Base-by-base conservation (phyloP, 2,888 invertebrate species). In the Girardia tigrina region DNA sequence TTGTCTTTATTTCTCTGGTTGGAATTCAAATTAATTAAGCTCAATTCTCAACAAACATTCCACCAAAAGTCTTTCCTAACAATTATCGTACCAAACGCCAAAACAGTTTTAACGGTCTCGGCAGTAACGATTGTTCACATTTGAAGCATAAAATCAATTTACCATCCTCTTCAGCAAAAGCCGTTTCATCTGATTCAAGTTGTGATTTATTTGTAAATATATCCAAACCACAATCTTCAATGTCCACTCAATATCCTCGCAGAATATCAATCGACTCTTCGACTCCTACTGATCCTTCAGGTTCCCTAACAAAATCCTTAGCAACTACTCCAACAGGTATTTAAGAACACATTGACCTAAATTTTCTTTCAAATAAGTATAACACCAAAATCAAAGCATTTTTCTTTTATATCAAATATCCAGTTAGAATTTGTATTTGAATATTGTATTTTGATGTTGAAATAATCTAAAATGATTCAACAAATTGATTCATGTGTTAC, bases 31-130 rank as follows among this genome's bases (percentile, higher is more conserved):
- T 36, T 56, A 8, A 16, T 56, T 56, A 20, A 56, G 56, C 56
- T n/a, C 56, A 56, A 56, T 56, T 56, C 23, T 56, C 56, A 12
- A 20, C 56, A 56, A 56, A 16, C 56, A 56, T 56, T 56, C 56
- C 56, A 56, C 56, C 56, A 23, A 56, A 56, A 23, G 56, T 56
- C 56, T 56, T 56, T 56, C 56, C 56, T 20, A 56, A 56, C 23
- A 56, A 56, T 23, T 56, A 20, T 4, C 56, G 56, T 20, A 56
- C 56, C 8, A 56, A 56, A 56, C 56, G 56, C 56, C 56, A 56
- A 56, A 56, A 56, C n/a, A 56, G 56, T 56, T 56, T 56, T 56
- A 56, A 56, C n/a, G 56, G 56, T 56, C 56, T 12, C 56, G 23
- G 56, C 23, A 20, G 20, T 20, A 56, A 16, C 23, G 56, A 56